A percentile compares a stretch with the other conserved stretches of the same genome.
Evolutionary conservation across 2,113 vertebrate species (phyloP).

Genomic region (Fulmarus glacialis): DNA sequence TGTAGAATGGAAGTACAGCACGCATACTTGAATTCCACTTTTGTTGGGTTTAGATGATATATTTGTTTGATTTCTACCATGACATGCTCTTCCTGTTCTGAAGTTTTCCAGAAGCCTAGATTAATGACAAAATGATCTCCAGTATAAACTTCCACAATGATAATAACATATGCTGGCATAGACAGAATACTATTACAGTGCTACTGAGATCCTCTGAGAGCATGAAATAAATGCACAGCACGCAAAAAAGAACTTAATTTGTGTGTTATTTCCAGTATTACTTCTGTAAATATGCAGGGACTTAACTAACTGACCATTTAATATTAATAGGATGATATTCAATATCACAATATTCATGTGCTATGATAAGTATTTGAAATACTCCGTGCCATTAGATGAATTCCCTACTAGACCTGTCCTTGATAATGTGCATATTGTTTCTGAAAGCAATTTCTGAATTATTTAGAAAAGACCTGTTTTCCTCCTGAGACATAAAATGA

Average conservation of each 20-base stretch:
- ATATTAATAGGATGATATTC: neutral
- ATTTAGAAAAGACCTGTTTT: constrained; percentile 9
- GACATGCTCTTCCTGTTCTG: constrained; percentile 43
- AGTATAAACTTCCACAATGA: constrained; percentile 20
- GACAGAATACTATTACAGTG: neutral
- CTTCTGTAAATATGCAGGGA: neutral
- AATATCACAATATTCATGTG: neutral
- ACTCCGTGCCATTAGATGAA: neutral
- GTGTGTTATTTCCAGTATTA: neutral
- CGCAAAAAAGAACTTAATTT: neutral
- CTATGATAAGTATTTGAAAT: constrained; percentile 14
- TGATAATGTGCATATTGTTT: constrained; percentile 47
- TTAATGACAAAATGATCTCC: constrained; percentile 41
- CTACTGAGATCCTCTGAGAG: neutral
- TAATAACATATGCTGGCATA: constrained; percentile 35
- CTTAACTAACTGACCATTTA: constrained; percentile 22
- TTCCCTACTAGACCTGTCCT: neutral
- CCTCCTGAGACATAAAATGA: constrained; percentile 7
- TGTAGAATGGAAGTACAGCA: neutral
- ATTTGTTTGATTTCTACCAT: constrained; percentile 42
- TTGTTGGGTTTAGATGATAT: neutral
- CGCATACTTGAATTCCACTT: neutral
- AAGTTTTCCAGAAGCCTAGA: constrained; percentile 52
- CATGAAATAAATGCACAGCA: neutral
- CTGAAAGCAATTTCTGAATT: constrained; percentile 36